These are phyloP conservation scores for Balaenoptera acutorostrata DNA, from an alignment of 2,113 vertebrate genomes.

Conservation along the genomic window DNA sequence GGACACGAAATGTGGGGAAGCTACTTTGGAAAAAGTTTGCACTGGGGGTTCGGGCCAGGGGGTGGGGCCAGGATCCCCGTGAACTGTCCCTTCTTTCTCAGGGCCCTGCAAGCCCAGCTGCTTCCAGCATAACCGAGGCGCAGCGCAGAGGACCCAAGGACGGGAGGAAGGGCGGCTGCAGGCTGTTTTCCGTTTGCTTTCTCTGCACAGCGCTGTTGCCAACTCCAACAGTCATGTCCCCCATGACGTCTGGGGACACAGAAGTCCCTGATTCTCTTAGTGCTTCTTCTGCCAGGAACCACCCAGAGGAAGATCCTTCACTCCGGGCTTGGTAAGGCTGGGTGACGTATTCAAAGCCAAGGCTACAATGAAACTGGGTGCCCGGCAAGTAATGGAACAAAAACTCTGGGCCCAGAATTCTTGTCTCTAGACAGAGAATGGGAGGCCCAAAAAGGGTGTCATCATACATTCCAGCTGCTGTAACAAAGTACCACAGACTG, in stretches of 20 bases:
- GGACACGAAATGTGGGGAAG: background rate
- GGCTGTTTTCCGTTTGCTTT: background rate
- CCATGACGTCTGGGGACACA: background rate
- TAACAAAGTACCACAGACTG: background rate
- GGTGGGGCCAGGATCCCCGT: rapidly evolving
- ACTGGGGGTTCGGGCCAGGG: background rate
- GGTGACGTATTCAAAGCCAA: background rate
- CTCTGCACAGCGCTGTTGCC: background rate
- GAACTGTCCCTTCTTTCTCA: background rate
- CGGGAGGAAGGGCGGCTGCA: background rate
- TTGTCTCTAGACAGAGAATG: background rate
- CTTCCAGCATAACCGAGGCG: background rate
- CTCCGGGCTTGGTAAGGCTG: background rate
- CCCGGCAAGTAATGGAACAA: background rate
- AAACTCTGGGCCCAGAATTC: background rate
- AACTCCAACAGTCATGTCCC: rapidly evolving
- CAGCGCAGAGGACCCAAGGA: background rate
- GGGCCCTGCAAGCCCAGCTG: background rate
- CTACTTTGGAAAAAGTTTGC: background rate
- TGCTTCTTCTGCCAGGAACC: background rate
- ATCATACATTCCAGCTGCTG: background rate
- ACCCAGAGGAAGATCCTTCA: background rate
- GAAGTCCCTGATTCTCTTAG: too few relatives aligned
- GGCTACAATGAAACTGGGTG: background rate
- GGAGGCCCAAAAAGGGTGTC: background rate